Percentiles rank a stretch among this genome's conserved stretches.
phyloP scores from a whole-genome alignment of 2,888 invertebrate species.

The Dugesia japonica region DNA sequence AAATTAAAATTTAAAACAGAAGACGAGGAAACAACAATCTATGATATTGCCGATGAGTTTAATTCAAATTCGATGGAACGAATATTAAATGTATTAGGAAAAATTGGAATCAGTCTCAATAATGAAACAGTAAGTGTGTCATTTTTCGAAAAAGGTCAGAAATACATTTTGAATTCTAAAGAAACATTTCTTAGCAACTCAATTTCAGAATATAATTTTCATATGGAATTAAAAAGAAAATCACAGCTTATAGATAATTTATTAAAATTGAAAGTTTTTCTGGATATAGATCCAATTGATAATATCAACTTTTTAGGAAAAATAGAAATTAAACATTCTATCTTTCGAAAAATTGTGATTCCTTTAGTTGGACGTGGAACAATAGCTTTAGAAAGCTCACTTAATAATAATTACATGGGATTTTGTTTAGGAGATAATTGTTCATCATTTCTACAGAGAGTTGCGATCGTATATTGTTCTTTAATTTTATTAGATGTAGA shows the following conservation, averaged over 20 bases:
- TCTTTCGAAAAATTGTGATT: background rate
- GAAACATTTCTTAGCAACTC: background rate
- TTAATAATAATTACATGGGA: background rate
- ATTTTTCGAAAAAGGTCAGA: background rate
- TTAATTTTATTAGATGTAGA: background rate
- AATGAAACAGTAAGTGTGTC: background rate
- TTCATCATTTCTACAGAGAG: slow-evolving; percentile 20
- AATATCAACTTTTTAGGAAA: background rate
- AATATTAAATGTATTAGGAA: background rate
- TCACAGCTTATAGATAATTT: background rate
- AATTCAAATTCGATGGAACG: background rate
- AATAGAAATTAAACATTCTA: background rate
- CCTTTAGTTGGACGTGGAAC: background rate
- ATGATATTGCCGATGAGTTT: background rate
- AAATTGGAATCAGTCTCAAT: background rate
- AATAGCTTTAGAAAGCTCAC: background rate
- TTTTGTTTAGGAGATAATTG: background rate
- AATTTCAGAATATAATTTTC: background rate
- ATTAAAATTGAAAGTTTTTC: background rate
- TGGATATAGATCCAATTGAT: slow-evolving; percentile 3
- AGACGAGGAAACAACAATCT: background rate
- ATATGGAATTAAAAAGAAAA: background rate
- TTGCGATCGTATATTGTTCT: background rate
- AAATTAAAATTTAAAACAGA: background rate
- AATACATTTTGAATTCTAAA: background rate